Conservation (phyloP, 2,113 vertebrate species). For the Entomyzon cyanotis region DNA sequence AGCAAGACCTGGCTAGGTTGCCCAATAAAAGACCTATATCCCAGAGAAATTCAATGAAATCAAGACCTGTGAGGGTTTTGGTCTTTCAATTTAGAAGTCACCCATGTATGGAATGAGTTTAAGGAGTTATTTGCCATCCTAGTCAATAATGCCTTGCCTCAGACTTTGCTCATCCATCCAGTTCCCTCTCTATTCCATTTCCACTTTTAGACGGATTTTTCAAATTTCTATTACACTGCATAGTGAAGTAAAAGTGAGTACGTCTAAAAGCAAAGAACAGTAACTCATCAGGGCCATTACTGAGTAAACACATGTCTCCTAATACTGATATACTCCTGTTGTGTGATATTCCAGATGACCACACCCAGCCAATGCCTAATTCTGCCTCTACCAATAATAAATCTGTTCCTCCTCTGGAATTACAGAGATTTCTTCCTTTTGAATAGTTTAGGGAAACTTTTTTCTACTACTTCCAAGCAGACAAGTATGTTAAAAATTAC, state of each 20-base stretch:
- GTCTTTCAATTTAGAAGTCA: background rate
- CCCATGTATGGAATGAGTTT: background rate
- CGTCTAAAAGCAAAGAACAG: background rate
- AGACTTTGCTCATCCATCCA: background rate
- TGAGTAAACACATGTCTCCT: background rate
- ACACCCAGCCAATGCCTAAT: background rate
- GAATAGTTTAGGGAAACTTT: background rate
- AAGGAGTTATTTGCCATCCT: background rate
- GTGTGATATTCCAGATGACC: background rate
- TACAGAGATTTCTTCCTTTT: background rate
- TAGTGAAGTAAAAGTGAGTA: background rate
- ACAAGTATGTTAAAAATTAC: background rate
- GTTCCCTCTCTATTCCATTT: background rate
- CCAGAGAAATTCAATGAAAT: background rate
- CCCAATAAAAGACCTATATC: background rate
- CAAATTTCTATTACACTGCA: background rate
- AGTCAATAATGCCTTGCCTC: background rate
- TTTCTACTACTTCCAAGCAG: background rate
- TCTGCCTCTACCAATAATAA: background rate
- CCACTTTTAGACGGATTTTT: background rate
- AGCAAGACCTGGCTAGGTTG: background rate
- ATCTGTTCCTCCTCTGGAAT: background rate
- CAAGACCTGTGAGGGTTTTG: background rate
- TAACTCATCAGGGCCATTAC: background rate
- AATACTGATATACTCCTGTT: background rate